phyloP scores from a whole-genome alignment of 2,113 vertebrate species.

The Gambusia affinis region DNA sequence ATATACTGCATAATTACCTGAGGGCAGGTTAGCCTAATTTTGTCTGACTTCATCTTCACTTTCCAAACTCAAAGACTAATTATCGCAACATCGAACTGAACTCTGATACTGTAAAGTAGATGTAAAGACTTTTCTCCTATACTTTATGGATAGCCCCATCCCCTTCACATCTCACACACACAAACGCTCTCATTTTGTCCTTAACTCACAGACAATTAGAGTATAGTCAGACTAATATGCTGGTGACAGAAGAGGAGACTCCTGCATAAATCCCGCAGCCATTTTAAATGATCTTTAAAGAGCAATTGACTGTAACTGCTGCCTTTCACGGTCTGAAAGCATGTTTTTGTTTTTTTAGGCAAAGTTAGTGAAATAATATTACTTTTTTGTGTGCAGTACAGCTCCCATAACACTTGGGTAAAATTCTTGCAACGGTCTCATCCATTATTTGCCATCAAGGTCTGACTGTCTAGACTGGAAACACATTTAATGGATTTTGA shows the following conservation, averaged over 20 bases:
- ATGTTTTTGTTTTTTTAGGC: not conserved
- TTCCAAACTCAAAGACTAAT: constrained; percentile 56
- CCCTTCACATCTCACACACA: not conserved
- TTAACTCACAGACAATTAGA: constrained; percentile 54
- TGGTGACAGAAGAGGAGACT: constrained; percentile 27
- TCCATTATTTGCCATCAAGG: too few species aligned
- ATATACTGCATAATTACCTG: constrained; percentile 61
- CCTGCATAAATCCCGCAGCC: constrained; percentile 61
- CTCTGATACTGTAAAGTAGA: constrained; percentile 34
- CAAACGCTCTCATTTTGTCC: constrained; percentile 30
- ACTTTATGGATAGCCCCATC: not conserved
- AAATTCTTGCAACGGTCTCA: too few species aligned
- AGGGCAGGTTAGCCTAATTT: constrained; percentile 47
- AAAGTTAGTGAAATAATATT: not conserved
- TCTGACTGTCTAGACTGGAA: too few species aligned
- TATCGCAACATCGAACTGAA: constrained; percentile 45
- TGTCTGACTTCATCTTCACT: constrained; percentile 51
- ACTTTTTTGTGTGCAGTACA: not conserved
- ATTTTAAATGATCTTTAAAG: constrained; percentile 70
- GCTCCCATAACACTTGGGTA: not conserved
- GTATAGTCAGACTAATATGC: constrained; percentile 43
- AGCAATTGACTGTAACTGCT: constrained; percentile 54
- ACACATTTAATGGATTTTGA: too few species aligned
- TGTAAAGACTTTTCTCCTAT: constrained; percentile 31
- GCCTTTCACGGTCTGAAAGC: constrained; percentile 46